Evolutionary conservation across 2,113 vertebrate genomes (phyloP).

Genomic region (Odontesthes bonariensis): DNA sequence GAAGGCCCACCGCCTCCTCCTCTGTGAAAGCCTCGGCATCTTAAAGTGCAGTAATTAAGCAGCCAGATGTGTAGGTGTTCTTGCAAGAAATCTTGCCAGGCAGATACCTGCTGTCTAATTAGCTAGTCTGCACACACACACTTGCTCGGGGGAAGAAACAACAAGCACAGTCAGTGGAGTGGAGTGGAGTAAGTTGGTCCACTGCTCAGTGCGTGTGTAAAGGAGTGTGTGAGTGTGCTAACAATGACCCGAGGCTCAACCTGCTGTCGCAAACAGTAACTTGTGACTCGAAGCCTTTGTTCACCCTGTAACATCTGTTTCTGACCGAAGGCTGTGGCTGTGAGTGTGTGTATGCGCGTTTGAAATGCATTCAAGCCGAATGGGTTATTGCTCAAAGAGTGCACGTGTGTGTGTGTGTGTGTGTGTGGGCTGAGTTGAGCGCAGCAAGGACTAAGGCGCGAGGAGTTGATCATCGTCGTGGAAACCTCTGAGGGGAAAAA

Average conservation of each 20-base stretch:
- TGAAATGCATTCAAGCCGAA: constrained; percentile 68
- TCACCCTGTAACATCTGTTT: constrained; percentile 79
- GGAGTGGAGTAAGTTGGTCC: constrained; percentile 38
- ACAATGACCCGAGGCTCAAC: constrained; percentile 79
- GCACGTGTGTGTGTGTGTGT: constrained; percentile 35
- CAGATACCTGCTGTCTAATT: constrained; percentile 80
- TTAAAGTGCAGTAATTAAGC: constrained; percentile 76
- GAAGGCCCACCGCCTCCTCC: not conserved
- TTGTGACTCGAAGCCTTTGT: constrained; percentile 80
- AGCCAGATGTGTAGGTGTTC: constrained; percentile 74
- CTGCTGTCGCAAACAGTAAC: constrained; percentile 80
- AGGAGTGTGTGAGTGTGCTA: constrained; percentile 58
- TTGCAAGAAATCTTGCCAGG: constrained; percentile 81
- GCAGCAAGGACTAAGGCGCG: constrained; percentile 74
- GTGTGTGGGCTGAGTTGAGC: constrained; percentile 55
- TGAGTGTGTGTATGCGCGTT: constrained; percentile 41
- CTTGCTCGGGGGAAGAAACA: constrained; percentile 67
- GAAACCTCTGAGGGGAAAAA: constrained; percentile 77
- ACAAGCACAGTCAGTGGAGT: constrained; percentile 46
- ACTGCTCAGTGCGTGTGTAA: constrained; percentile 35
- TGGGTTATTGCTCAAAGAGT: constrained; percentile 62
- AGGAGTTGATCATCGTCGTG: constrained; percentile 79
- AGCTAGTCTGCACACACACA: constrained; percentile 61
- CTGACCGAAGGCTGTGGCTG: constrained; percentile 73
- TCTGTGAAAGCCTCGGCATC: constrained; percentile 61